Evolutionary conservation across 2,888 invertebrate genomes (phyloP), one percentile per base, ranked within the genome.

Genomic region (Lasioglossum villosulum): DNA sequence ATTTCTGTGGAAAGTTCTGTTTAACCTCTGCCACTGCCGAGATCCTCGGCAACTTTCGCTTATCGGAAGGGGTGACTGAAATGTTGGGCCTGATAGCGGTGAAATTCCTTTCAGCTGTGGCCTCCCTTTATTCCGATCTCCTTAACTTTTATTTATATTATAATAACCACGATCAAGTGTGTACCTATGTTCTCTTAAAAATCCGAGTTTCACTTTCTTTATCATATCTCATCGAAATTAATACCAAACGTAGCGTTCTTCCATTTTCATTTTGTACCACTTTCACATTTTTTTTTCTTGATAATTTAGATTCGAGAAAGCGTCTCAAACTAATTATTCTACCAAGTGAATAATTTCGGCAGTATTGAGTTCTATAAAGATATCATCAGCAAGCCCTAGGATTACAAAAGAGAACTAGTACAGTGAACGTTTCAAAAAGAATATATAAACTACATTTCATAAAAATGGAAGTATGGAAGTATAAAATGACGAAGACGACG

Each of bases 21-120:
- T 66, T 66, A 34, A 66, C 66, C 66, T 66, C 59, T 63, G 27
- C 27, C 66, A 66, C 34, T 66, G 34, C 30, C 19, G 66, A 34
- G 34, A 19, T 30, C 34, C 59, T 19, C 34, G 66, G 19, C 34
- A 66, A 66, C 66, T 66, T 66, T 66, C 66, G 34, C 19, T 66
- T 66, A 66, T 66, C 66, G 34, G 34, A 30, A 66, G 19, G 34
- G 66, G 66, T 66, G 66, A 66, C 66, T 66, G 34, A 34, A 66
- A 66, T 34, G 66, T 66, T 66, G 34, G 34, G 30, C 19, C 19
- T 3, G 66, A 66, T 66, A 66, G 34, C 66, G 34, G 66, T 10
- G 66, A 66, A 34, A 66, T 34, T 66, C 66, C 34, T 66, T 66
- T 66, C 59, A 16, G 30, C 30, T 16, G 59, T 30, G 59, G 59